Percentiles rank a stretch among this genome's conserved stretches.
These are phyloP conservation scores for Battus philenor DNA, from an alignment of 1,140 invertebrate genomes.

Conservation along the genomic window DNA sequence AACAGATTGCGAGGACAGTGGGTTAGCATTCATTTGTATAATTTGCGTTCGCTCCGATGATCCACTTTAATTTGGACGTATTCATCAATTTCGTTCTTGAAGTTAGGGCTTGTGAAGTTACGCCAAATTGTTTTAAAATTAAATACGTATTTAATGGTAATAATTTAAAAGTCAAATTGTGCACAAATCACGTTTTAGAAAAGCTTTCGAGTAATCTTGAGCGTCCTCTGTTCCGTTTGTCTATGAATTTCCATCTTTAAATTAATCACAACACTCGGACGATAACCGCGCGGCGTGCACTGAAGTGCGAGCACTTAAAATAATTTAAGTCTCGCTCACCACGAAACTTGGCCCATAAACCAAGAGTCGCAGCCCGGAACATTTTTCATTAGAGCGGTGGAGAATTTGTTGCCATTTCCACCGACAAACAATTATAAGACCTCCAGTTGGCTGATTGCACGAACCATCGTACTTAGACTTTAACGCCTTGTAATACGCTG, in stretches of 20 bases:
- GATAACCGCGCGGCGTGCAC: slow-evolving; percentile 41
- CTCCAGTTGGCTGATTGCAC: slow-evolving; percentile 25
- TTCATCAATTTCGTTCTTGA: slow-evolving; percentile 3
- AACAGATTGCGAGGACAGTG: slow-evolving; percentile 31
- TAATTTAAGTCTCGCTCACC: slow-evolving; percentile 36
- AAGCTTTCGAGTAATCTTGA: no score
- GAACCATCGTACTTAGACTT: no score
- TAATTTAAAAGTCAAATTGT: no score
- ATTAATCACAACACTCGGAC: slow-evolving; percentile 38
- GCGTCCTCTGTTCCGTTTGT: not conserved
- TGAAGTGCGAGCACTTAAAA: slow-evolving; percentile 41
- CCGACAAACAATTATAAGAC: slow-evolving; percentile 41
- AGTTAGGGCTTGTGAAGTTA: no score
- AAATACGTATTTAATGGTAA: no score
- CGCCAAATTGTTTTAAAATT: no score
- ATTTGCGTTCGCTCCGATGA: slow-evolving; percentile 3
- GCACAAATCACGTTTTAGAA: no score
- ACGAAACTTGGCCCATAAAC: slow-evolving; percentile 40
- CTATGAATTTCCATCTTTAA: slow-evolving; percentile 5
- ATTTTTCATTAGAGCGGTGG: slow-evolving; percentile 38
- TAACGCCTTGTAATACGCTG: no score
- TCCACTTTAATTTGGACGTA: slow-evolving; percentile 10
- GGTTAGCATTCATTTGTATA: slow-evolving; percentile 10
- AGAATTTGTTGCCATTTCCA: slow-evolving; percentile 16
- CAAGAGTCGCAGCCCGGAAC: slow-evolving; percentile 33